A percentile compares a stretch with the other conserved stretches of the same genome.
Evolutionary conservation across 2,888 invertebrate species (phyloP).

Genomic region (Drosophila maculinotata): DNA sequence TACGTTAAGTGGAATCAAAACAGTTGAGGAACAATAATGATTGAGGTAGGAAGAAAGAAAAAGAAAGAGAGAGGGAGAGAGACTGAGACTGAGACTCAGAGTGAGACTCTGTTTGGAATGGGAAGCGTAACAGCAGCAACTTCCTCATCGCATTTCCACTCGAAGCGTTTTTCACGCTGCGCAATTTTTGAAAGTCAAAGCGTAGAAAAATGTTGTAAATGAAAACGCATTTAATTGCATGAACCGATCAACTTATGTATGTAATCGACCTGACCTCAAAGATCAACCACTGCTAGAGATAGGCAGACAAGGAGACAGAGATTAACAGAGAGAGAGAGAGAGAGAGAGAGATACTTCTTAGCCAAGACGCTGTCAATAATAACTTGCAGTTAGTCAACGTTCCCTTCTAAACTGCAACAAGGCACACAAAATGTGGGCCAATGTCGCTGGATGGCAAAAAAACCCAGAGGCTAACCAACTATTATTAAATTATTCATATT

Average conservation of each 20-base stretch:
- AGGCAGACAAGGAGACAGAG: background rate
- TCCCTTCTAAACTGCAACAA: background rate
- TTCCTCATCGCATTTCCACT: slow-evolving; percentile 47
- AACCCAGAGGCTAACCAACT: background rate
- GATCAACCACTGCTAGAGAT: no score
- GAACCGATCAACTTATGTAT: background rate
- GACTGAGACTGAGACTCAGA: background rate
- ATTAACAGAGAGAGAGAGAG: background rate
- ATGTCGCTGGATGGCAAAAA: background rate
- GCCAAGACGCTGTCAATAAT: background rate
- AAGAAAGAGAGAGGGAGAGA: background rate
- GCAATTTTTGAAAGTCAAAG: slow-evolving; percentile 51
- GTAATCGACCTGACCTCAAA: background rate
- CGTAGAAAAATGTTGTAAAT: slow-evolving; percentile 22
- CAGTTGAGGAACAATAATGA: slow-evolving; percentile 19
- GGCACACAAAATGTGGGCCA: background rate
- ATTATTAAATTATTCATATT: no score
- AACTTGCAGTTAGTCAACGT: slow-evolving; percentile 3
- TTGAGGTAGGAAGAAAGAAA: background rate
- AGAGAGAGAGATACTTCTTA: background rate
- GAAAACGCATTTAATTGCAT: slow-evolving; percentile 16
- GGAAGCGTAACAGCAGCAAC: slow-evolving; percentile 24
- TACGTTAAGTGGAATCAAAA: slow-evolving; percentile 45
- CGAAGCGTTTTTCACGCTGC: slow-evolving; percentile 47
- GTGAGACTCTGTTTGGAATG: slow-evolving; percentile 14